Evolutionary conservation across 1,140 invertebrate species (phyloP), one percentile per base, ranked within the genome.

Genomic region (Eumeta japonica): DNA sequence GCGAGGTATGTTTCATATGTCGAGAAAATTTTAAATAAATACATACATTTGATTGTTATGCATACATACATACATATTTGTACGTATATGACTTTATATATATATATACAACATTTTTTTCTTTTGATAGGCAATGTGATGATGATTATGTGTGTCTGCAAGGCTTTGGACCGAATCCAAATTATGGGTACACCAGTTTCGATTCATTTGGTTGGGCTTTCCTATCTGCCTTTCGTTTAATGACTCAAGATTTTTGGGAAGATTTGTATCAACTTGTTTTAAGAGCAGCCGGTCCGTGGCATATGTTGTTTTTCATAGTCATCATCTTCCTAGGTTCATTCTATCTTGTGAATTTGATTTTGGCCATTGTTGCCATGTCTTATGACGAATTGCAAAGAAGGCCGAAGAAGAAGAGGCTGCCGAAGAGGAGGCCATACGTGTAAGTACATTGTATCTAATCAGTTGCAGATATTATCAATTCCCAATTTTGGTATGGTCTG

Each of bases 181-280:
- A 98, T 76, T 97, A 94, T 59, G 92, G 89, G 34, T 98, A 94
- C 72, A 98, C 95, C 41, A 97, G 89, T 77, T 98, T 97, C 72
- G 95, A 98, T 78, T 94, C 91, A 27, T 98, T 98, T 70, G 93
- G 92, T 37, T 97, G 93, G 91, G 94, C 94, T 19, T 85, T 98
- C 56, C 81, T 98, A 33, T 95, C 92, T 45, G 91, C 94, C 30
- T 98, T 98, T 78, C 84, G 95, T 59, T 81, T 98, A 31, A 97
- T 98, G 94, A 98, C 94, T 13, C 95, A 98, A 74, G 95, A 98
- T 78, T 95, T 89, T 68, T 98, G 95, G 96, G 95, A 98, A 77
- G 94, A 94, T 77, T 81, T 98, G 48, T 98, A 98, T 78, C 92
- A 97, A 80, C 77, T 94, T 81, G 94, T 91, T 73, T 77, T 98